Conservation (phyloP, 2,888 invertebrate species). For the Drosophila multiciliata region DNA sequence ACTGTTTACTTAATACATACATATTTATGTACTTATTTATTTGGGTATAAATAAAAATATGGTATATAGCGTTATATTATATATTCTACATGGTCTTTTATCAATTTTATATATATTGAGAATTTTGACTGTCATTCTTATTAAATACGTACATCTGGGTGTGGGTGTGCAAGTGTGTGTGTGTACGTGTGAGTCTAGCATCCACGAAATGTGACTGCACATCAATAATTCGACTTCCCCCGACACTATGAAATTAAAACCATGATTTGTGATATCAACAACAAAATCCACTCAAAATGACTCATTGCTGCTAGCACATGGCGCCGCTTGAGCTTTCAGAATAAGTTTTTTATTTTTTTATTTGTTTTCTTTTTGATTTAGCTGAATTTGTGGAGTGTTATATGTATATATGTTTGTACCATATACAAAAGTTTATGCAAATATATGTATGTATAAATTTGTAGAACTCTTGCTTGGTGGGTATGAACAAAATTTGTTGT, state of each 20-base stretch:
- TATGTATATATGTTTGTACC: not conserved
- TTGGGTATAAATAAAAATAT: not conserved
- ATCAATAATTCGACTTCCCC: constrained; percentile 20
- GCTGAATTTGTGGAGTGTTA: constrained; percentile 18
- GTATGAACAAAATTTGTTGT: constrained; percentile 45
- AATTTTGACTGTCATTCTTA: constrained; percentile 4
- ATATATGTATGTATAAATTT: constrained; percentile 23
- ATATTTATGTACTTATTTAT: not conserved
- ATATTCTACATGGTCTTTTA: constrained; percentile 1
- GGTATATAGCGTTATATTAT: not conserved
- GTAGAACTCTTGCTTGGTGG: constrained; percentile 25
- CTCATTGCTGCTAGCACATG: constrained; percentile 49
- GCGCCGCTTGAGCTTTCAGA: constrained; percentile 51
- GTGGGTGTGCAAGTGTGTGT: not conserved
- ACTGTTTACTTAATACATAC: constrained; percentile 1
- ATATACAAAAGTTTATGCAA: constrained; percentile 8
- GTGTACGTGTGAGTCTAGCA: constrained; percentile 3
- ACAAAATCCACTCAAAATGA: constrained; percentile 29
- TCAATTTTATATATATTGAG: constrained; percentile 11
- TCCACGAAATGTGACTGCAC: constrained; percentile 24
- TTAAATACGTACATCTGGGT: not conserved
- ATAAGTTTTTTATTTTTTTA: constrained; percentile 52
- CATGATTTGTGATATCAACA: constrained; percentile 44
- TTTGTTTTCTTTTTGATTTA: constrained; percentile 24
- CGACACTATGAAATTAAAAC: constrained; percentile 29